These are phyloP conservation scores for Promerops cafer DNA, from an alignment of 2,113 vertebrate genomes.

Conservation along the genomic window DNA sequence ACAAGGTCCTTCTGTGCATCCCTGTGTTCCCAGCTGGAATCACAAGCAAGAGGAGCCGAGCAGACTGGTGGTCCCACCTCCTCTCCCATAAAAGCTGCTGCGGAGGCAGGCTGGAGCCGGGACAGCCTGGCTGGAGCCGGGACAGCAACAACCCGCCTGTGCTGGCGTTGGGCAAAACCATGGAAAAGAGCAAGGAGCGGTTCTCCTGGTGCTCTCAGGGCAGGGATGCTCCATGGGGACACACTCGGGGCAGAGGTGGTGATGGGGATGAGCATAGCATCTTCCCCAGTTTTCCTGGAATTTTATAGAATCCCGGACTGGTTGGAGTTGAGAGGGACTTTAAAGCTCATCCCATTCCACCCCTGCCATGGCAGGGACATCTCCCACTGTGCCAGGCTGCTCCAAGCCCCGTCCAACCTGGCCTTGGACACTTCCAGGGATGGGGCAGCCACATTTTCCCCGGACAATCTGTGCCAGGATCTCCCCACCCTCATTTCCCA, in stretches of 20 bases:
- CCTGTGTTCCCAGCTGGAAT: accelerated
- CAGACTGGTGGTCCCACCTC: background rate
- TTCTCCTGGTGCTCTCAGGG: background rate
- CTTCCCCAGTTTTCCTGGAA: background rate
- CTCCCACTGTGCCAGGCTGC: accelerated
- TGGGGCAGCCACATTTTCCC: background rate
- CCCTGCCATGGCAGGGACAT: background rate
- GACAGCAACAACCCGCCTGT: background rate
- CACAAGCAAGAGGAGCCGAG: background rate
- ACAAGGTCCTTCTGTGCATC: background rate
- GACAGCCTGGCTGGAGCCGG: background rate
- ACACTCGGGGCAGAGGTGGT: accelerated
- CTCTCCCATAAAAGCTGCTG: background rate
- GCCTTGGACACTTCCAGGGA: background rate
- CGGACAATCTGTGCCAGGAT: accelerated
- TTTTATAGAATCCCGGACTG: background rate
- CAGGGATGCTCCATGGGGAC: background rate
- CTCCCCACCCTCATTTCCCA: background rate
- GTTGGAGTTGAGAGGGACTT: background rate
- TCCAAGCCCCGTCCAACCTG: background rate
- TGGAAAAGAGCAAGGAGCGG: background rate
- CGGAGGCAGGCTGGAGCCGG: background rate
- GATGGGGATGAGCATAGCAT: background rate
- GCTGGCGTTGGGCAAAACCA: accelerated
- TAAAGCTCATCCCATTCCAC: background rate